These are phyloP conservation scores for Saguinus oedipus DNA, from an alignment of 2,797 vertebrate genomes.

Conservation along the genomic window DNA sequence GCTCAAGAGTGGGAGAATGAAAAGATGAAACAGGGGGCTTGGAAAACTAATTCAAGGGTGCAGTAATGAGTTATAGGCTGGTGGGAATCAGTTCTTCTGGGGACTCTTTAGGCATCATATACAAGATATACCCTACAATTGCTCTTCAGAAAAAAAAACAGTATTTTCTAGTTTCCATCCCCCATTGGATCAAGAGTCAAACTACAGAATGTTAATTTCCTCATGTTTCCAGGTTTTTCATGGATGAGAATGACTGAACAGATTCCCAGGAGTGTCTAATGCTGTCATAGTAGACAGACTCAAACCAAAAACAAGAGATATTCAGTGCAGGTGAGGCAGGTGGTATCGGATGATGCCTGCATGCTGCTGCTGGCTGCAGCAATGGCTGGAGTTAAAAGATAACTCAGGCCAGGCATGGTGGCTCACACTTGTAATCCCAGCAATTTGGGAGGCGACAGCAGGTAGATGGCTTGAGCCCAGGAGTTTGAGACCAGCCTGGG, in stretches of 20 bases:
- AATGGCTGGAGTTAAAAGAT: background rate
- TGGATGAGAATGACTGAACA: background rate
- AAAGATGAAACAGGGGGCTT: background rate
- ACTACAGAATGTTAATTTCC: background rate
- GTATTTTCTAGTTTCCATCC: background rate
- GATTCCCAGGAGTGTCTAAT: background rate
- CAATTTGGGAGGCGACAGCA: background rate
- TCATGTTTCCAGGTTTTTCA: background rate
- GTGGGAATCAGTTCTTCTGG: background rate
- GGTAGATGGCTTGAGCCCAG: too few species aligned
- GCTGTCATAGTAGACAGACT: background rate
- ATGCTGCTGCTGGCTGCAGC: background rate
- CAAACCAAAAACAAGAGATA: background rate
- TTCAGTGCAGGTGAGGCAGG: background rate
- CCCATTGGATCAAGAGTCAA: background rate
- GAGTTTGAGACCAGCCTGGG: too few species aligned
- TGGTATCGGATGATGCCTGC: background rate
- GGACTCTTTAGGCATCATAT: background rate
- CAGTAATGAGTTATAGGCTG: background rate
- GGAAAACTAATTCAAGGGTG: background rate
- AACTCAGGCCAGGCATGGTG: background rate
- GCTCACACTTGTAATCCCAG: background rate
- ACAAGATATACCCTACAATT: background rate
- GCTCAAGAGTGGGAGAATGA: background rate
- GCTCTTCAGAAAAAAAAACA: background rate